Evolutionary conservation across 2,113 vertebrate species (phyloP).

Genomic region (Regulus satrapa): DNA sequence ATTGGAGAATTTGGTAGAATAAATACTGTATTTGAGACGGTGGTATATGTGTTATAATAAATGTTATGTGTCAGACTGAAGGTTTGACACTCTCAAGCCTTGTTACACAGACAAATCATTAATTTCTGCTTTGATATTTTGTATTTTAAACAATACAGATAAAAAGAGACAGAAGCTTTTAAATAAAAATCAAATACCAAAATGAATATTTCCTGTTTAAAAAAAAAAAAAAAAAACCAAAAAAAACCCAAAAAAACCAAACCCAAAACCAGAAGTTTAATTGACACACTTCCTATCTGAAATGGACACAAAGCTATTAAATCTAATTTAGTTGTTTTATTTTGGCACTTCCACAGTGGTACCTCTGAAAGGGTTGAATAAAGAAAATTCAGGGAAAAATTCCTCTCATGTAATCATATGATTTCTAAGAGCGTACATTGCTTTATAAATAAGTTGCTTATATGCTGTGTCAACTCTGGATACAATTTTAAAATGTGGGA

Average conservation of each 20-base stretch:
- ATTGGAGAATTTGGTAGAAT: not conserved
- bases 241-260: no score
- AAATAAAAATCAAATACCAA: not conserved
- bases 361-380: not conserved
- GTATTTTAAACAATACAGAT: not conserved
- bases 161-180: not conserved
- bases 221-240: not conserved
- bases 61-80: not conserved
- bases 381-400: not conserved
- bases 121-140: not conserved
- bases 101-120: not conserved
- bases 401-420: not conserved
- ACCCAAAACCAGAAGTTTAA: not conserved
- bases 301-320: not conserved
- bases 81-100: not conserved
- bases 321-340: not conserved
- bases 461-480: not conserved
- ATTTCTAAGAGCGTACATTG: not conserved
- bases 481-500: not conserved
- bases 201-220: not conserved
- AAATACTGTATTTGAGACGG: not conserved
- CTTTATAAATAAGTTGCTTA: not conserved
- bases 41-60: not conserved
- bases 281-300: not conserved
- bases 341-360: not conserved